Evolutionary conservation across 2,113 vertebrate species (phyloP).

Genomic region (Tiliqua scincoides): DNA sequence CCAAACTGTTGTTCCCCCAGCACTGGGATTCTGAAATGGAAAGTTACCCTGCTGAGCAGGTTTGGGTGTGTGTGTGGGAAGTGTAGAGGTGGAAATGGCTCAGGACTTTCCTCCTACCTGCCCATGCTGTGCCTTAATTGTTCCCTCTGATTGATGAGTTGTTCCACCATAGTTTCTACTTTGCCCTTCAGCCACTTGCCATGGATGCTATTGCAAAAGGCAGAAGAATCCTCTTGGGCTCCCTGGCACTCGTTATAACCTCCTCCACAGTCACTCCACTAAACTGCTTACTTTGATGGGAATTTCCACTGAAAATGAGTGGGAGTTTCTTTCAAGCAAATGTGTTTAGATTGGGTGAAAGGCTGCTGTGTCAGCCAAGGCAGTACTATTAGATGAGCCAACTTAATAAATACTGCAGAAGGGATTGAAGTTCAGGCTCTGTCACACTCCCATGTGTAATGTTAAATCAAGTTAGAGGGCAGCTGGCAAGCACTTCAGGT

Average conservation of each 20-base stretch:
- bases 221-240: background rate
- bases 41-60: too few species aligned
- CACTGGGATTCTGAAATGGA: too few species aligned
- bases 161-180: background rate
- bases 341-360: background rate
- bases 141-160: background rate
- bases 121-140: background rate
- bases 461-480: background rate
- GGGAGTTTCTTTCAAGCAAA: background rate
- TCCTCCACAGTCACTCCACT: background rate
- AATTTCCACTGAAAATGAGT: background rate
- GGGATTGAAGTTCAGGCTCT: background rate
- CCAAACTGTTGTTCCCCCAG: too few species aligned
- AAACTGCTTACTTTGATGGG: background rate
- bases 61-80: too few species aligned
- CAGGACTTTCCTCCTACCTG: background rate
- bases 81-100: too few species aligned
- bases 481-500: background rate
- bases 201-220: background rate
- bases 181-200: background rate
- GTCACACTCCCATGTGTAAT: background rate
- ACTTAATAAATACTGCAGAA: background rate
- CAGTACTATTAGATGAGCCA: accelerated
- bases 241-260: background rate
- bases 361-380: background rate